Percentiles rank a stretch among this genome's conserved stretches.
These are phyloP conservation scores for Tenrec ecaudatus DNA, from an alignment of 2,113 vertebrate genomes.

Conservation along the genomic window DNA sequence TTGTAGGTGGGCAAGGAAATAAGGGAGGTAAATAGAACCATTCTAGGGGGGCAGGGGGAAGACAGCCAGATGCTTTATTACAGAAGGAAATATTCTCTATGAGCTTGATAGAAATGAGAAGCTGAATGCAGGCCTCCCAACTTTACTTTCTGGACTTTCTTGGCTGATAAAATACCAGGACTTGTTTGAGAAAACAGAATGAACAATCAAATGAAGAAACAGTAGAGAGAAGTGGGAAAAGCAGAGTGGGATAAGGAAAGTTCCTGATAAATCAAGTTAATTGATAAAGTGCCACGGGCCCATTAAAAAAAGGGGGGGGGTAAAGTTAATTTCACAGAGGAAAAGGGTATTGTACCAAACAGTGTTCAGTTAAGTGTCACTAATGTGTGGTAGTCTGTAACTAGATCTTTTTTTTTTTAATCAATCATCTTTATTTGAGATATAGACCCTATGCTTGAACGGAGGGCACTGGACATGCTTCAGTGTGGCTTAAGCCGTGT, in stretches of 20 bases:
- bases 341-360: background rate
- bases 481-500: background rate
- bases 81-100: background rate
- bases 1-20: background rate
- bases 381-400: background rate
- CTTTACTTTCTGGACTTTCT: background rate
- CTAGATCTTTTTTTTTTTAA: constrained; percentile 30
- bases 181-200: background rate
- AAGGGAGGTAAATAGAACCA: background rate
- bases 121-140: background rate
- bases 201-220: background rate
- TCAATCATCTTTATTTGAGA: background rate
- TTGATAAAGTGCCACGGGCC: background rate
- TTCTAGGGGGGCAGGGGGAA: background rate
- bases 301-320: background rate
- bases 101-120: background rate
- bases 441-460: background rate
- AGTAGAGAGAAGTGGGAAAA: background rate
- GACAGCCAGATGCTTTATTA: rapidly evolving
- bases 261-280: background rate
- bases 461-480: background rate
- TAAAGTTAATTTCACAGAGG: background rate
- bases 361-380: background rate
- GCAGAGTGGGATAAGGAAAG: background rate
- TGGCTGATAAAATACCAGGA: background rate